Conservation (phyloP, 2,113 vertebrate genomes). For the Turdus rufiventris region DNA sequence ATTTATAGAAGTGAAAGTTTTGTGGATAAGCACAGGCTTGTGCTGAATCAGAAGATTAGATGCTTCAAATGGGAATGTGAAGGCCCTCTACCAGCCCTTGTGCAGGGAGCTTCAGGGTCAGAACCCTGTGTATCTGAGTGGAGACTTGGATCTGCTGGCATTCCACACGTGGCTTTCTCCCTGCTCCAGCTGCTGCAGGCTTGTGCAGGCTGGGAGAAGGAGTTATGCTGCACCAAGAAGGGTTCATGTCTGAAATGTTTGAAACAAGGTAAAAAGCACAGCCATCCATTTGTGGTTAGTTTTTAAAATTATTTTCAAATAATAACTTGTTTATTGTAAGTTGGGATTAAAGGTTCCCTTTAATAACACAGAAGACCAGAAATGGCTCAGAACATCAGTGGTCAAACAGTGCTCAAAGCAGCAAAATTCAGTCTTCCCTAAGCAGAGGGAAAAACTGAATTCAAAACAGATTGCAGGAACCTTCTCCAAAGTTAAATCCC, state of each 20-base stretch:
- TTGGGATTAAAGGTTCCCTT: not conserved
- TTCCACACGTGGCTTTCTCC: not conserved
- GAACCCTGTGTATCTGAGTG: not conserved
- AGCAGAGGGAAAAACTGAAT: not conserved
- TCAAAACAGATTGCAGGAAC: not conserved
- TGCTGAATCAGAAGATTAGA: not conserved
- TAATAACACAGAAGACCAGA: not conserved
- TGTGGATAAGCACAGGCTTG: not conserved
- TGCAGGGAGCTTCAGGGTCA: not conserved
- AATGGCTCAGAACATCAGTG: not conserved
- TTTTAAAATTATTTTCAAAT: not conserved
- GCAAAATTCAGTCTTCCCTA: not conserved
- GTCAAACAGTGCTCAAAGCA: not conserved
- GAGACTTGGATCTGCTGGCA: not conserved
- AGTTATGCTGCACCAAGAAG: rapidly evolving
- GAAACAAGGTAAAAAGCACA: not conserved
- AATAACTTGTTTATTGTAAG: not conserved
- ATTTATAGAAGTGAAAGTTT: not conserved
- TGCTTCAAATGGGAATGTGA: not conserved
- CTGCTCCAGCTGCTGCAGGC: not conserved
- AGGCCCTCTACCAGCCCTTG: rapidly evolving
- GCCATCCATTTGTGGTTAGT: not conserved
- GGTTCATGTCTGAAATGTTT: not conserved
- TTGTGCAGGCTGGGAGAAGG: not conserved
- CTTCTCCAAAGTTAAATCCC: not conserved